Base-by-base conservation (phyloP, 2,797 vertebrate species). In the Malacoraja senta region DNA sequence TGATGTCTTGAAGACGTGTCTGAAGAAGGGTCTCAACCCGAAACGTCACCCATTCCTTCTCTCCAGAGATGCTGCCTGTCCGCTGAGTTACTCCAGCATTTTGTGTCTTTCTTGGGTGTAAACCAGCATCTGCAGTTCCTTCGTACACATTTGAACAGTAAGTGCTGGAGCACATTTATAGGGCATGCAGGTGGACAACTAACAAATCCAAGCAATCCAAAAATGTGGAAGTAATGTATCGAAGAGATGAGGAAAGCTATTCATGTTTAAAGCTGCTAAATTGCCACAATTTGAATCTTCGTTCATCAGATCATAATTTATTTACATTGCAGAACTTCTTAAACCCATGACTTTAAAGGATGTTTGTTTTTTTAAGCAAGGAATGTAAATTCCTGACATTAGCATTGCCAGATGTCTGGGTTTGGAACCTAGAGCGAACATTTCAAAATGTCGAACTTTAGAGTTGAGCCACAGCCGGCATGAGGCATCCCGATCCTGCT, bases 311-410 rank as follows among this genome's bases (percentile, higher is more conserved):
- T 68, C 61, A 88, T 88, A n/a, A 88, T 88, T 88, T 88, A 88
- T 88, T 88, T 88, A 88, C 63, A 15, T 88, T 88, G 21, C 63
- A 35, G 84, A 88, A 68, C 84, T 88, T 88, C 84, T 88, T n/a
- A 88, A 84, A 26, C 81, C 81, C 81, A 19, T 17, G 15, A 35
- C 84, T 88, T 88, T 88, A 63, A 88, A 88, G 63, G 61, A 35
- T 88, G 84, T 88, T 88, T 88, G 63, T 88, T 88, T 88, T 53
- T 63, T 35, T 9, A 65, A 68, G 63, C 29, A 3, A 21, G n/a
- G 84, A 88, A 88, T 88, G 84, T 88, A 88, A 88, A 88, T 88
- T 88, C 84, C 84, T 88, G 84, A 68, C 84, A 88, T 88, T 65
- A 88, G 63, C 84, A 88, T 63, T 35, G 68, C 84, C 84, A 88